phyloP scores from a whole-genome alignment of 2,888 invertebrate genomes.

The Sipunculus nudus region DNA sequence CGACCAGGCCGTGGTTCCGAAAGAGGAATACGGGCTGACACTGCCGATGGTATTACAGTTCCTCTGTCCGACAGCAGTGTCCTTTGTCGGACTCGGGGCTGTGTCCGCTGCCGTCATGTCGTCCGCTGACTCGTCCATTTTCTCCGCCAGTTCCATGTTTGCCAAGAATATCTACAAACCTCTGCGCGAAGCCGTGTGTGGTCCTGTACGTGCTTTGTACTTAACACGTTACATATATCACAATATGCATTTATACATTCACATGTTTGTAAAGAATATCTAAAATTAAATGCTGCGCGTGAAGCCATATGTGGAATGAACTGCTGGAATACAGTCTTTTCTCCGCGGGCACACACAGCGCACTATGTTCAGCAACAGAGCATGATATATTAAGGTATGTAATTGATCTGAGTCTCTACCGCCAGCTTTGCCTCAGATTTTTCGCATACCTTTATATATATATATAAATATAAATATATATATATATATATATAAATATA shows the following conservation, averaged over 20 bases:
- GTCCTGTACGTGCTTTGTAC: too few relatives aligned
- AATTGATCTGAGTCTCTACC: too few relatives aligned
- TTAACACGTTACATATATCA: neutral
- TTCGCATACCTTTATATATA: too few relatives aligned
- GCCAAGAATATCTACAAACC: constrained; percentile 46
- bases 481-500: too few relatives aligned
- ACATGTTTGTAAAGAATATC: neutral
- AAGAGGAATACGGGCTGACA: constrained; percentile 26
- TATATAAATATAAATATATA: too few relatives aligned
- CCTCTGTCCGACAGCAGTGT: constrained; percentile 43
- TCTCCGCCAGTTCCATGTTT: constrained; percentile 45
- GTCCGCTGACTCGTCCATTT: constrained; percentile 46
- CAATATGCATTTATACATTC: neutral
- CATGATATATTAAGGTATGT: too few relatives aligned
- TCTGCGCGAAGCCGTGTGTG: neutral
- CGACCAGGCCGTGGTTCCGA: constrained; percentile 34
- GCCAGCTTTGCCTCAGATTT: too few relatives aligned
- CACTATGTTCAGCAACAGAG: too few relatives aligned
- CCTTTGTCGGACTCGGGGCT: constrained; percentile 43
- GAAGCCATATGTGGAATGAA: too few relatives aligned
- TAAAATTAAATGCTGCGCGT: too few relatives aligned
- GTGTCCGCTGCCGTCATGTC: constrained; percentile 52
- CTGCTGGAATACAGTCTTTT: too few relatives aligned
- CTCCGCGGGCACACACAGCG: too few relatives aligned
- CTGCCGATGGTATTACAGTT: constrained; percentile 46